Percentiles rank a stretch among this genome's conserved stretches.
These are phyloP conservation scores for Zosterops lateralis DNA, from an alignment of 2,113 vertebrate genomes.

Conservation along the genomic window DNA sequence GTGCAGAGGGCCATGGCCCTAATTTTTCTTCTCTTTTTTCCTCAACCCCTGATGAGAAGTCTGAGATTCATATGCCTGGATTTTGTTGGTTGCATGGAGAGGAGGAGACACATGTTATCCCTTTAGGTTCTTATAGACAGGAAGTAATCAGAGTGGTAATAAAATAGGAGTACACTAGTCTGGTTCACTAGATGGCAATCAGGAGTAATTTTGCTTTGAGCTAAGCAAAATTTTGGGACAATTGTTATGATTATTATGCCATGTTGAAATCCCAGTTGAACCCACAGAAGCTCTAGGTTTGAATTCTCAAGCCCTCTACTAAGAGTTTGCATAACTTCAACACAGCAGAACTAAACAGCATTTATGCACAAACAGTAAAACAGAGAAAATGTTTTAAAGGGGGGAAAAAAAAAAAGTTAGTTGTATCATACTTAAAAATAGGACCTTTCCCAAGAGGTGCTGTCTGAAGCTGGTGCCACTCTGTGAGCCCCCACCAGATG, in stretches of 20 bases:
- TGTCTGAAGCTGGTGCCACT: not conserved
- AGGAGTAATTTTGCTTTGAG: constrained; percentile 24
- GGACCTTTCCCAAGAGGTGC: not conserved
- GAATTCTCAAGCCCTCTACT: not conserved
- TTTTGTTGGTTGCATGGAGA: not conserved
- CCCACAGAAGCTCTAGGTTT: not conserved
- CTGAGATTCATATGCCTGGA: not conserved
- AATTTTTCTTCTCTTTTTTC: not conserved
- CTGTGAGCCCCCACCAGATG: not conserved
- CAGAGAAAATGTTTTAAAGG: not conserved
- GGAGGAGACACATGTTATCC: rapidly evolving
- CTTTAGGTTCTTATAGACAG: not conserved
- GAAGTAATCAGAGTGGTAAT: not conserved
- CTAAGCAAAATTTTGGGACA: not conserved
- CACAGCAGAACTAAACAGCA: not conserved
- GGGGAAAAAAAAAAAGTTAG: rapidly evolving
- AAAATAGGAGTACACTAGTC: not conserved
- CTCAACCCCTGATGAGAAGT: rapidly evolving
- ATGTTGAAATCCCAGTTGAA: not conserved
- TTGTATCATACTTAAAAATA: not conserved
- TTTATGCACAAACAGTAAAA: not conserved
- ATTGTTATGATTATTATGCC: not conserved
- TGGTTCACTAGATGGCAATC: constrained; percentile 31
- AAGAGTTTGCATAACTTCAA: not conserved
- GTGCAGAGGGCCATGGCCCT: not conserved